Evolutionary conservation across 2,888 invertebrate species (phyloP), one percentile per base, ranked within the genome.

Genomic region (Cryptus viduatorius): DNA sequence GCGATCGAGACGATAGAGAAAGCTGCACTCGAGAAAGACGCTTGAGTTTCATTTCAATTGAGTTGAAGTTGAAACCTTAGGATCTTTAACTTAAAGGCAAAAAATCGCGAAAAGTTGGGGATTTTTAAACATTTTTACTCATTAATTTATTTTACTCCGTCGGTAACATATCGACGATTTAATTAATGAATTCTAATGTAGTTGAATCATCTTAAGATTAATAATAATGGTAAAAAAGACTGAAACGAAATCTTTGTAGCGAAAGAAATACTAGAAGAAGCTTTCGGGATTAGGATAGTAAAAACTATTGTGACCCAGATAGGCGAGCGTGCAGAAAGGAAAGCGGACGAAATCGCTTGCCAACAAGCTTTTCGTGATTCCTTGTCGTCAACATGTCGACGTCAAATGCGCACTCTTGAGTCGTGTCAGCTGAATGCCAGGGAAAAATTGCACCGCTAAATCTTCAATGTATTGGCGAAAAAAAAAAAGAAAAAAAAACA

Each of bases 231-330:
- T 12, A 19, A 24, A 8, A 56, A 56, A 56, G 3, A 56, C 10
- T 1, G 10, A 24, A 56, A 8, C 56, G 56, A 24, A 56, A 24
- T 56, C 46, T 48, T 48, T 12, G 46, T 48, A 3, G 56, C 4
- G 56, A 24, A 56, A 24, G 56, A 56, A 56, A 56, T 19, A 24
- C 56, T 3, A 24, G 24, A 56, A 56, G 56, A 56, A 56, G 56
- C 56, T 56, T 56, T 56, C 56, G 12, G 56, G 56, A 56, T 56
- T 56, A 56, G 56, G 56, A 56, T 19, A 56, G 56, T 56, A 56
- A 56, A 56, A 56, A 56, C 56, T 56, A 56, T 56, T 56, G 24
- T 56, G 56, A 56, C 56, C 56, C 56, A 56, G 56, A 56, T 56
- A 56, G 56, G 56, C 56, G 4, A 56, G 56, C 56, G 56, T 56